Conservation (phyloP, 2,797 vertebrate species). For the Pitangus sulphuratus region DNA sequence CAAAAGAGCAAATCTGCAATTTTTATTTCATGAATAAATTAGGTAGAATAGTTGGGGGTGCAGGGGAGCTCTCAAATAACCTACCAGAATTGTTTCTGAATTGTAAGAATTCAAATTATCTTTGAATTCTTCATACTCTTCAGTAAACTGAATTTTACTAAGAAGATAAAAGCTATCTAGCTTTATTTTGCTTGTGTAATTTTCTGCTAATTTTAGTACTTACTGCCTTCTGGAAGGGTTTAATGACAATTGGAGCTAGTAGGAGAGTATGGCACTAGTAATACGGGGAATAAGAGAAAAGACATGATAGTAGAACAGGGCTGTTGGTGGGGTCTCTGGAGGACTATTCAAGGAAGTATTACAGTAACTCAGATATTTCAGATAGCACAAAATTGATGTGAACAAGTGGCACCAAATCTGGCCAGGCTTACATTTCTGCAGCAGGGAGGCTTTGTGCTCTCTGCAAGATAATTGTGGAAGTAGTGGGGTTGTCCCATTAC, state of each 20-base stretch:
- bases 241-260: not conserved
- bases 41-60: not conserved
- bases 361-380: not conserved
- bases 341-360: not conserved
- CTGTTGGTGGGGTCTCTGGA: not conserved
- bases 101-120: not conserved
- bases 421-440: accelerated
- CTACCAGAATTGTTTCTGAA: not conserved
- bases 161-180: not conserved
- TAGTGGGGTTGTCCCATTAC: not conserved
- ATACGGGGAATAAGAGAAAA: not conserved
- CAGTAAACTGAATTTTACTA: not conserved
- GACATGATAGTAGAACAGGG: not conserved
- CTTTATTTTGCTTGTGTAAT: not conserved
- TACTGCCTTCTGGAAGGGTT: not conserved
- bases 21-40: constrained; percentile 18
- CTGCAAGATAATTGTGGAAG: not conserved
- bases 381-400: not conserved
- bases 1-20: not conserved
- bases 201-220: not conserved
- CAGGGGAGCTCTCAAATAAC: not conserved
- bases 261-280: not conserved
- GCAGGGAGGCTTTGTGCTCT: not conserved
- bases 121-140: not conserved
- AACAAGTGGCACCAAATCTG: not conserved